phyloP scores from a whole-genome alignment of 1,140 invertebrate species.

The Cotesia glomerata region DNA sequence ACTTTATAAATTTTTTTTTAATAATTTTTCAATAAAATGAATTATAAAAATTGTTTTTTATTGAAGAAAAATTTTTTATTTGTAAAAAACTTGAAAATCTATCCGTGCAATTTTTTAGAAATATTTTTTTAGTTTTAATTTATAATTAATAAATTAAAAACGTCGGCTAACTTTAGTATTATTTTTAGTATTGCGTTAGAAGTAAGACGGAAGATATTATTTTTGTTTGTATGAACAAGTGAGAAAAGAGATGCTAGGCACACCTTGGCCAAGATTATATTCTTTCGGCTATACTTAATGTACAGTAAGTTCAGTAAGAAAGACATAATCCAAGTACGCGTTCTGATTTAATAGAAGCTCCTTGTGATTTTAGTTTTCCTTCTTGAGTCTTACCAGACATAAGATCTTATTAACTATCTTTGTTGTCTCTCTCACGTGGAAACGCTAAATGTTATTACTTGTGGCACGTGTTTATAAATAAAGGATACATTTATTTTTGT shows the following conservation, averaged over 20 bases:
- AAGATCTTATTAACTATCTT: slow-evolving; percentile 17
- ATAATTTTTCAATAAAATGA: too few relatives aligned
- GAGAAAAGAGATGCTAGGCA: not conserved
- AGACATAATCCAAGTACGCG: not conserved
- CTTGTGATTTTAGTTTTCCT: not conserved
- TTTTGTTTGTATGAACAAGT: not conserved
- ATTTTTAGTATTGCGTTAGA: not conserved
- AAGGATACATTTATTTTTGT: not conserved
- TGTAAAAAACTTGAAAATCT: not conserved
- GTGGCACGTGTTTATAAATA: slow-evolving; percentile 2
- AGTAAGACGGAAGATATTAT: slow-evolving; percentile 32
- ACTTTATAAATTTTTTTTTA: too few relatives aligned
- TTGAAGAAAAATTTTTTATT: not conserved
- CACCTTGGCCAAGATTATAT: not conserved
- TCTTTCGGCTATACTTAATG: not conserved
- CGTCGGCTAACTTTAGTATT: too few relatives aligned
- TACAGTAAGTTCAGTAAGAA: not conserved
- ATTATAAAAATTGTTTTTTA: too few relatives aligned
- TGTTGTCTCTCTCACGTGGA: slow-evolving; percentile 20
- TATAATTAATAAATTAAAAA: not conserved
- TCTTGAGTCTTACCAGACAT: slow-evolving; percentile 33
- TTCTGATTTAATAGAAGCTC: slow-evolving; percentile 7
- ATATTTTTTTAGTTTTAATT: slow-evolving; percentile 27
- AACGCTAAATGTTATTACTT: not conserved
- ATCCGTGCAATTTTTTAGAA: not conserved